Evolutionary conservation across 2,113 vertebrate species (phyloP).

Genomic region (Agelaius tricolor): DNA sequence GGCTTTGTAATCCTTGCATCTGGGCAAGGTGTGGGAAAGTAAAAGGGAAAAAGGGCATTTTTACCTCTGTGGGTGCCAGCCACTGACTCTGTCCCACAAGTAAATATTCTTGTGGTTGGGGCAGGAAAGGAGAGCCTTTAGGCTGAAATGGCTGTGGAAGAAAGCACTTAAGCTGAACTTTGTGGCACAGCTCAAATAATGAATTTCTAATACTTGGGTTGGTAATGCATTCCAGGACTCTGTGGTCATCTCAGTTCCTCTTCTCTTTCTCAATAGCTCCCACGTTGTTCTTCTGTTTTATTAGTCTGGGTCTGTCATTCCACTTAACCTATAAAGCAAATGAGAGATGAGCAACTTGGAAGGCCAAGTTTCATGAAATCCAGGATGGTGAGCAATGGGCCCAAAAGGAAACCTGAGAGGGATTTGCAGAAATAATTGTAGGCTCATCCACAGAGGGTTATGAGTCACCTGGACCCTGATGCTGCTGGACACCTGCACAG

Average conservation of each 20-base stretch:
- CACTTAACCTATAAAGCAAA: constrained; percentile 43
- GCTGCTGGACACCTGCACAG: not conserved
- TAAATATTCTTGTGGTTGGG: not conserved
- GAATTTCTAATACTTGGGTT: constrained; percentile 12
- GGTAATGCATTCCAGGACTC: constrained; percentile 46
- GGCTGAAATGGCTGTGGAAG: constrained; percentile 6
- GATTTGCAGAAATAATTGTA: constrained; percentile 25
- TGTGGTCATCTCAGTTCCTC: constrained; percentile 26
- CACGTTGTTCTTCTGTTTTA: constrained; percentile 29
- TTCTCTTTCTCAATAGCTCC: constrained; percentile 34
- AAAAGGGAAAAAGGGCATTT: not conserved
- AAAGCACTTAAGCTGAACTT: constrained; percentile 32
- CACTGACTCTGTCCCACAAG: not conserved
- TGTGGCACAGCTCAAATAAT: not conserved
- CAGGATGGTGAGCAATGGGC: not conserved
- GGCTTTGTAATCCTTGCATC: not conserved
- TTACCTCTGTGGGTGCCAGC: not conserved
- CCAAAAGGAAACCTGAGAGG: constrained; percentile 5
- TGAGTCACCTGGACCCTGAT: not conserved
- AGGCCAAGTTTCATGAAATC: not conserved
- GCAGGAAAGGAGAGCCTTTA: not conserved
- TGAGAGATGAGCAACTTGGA: not conserved
- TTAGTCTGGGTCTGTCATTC: constrained; percentile 42
- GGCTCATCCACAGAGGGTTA: not conserved
- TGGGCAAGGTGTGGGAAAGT: not conserved